Evolutionary conservation across 2,888 invertebrate genomes (phyloP), one percentile per base, ranked within the genome.

Genomic region (Caenorhabditis becei): DNA sequence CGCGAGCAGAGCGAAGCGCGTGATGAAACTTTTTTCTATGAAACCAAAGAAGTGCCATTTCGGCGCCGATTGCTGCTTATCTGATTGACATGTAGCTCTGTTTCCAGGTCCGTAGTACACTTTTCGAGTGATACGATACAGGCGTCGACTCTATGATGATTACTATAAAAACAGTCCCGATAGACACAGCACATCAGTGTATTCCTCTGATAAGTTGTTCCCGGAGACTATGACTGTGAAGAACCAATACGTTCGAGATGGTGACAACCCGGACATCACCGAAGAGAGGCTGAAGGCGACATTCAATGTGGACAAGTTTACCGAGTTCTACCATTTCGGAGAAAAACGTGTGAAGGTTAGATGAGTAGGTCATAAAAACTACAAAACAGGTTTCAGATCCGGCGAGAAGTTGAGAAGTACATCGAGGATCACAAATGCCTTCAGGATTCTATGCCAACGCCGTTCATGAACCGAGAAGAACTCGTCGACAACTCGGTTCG

Each of bases 401-500:
- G 87, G 1, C 77, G 83, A 11, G 80, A 87, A 59, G 84, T 88
- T 16, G 75, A 80, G 23, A 77, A 77, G 26, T 86, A 91, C 35
- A 89, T 89, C 10, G 84, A 88, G 7, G 83, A 88, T n/a, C 91
- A 91, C 54, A 86, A 87, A 20, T 89, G 88, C 14, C 83, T 91
- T n/a, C 83, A 87, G 28, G 89, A 88, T n/a, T 83, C 82, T 1
- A 58, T 63, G 16, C 88, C 89, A n/a, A 87, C 88, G 65, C 84
- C 86, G 44, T 91, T 91, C 69, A 84, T 91, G 80, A 87, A 83
- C 0, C 77, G 91, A 4, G 89, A 90, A n/a, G 91, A 92, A 80
- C 86, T 89, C 53, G 91, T 92, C 78, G 91, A 91, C n/a, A 89
- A 89, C 59, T 89, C 90, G 0, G 81, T 92, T 8, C 81, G 90